These are phyloP conservation scores for Eupristina koningsbergeri DNA, from an alignment of 1,140 invertebrate species.

Conservation along the genomic window DNA sequence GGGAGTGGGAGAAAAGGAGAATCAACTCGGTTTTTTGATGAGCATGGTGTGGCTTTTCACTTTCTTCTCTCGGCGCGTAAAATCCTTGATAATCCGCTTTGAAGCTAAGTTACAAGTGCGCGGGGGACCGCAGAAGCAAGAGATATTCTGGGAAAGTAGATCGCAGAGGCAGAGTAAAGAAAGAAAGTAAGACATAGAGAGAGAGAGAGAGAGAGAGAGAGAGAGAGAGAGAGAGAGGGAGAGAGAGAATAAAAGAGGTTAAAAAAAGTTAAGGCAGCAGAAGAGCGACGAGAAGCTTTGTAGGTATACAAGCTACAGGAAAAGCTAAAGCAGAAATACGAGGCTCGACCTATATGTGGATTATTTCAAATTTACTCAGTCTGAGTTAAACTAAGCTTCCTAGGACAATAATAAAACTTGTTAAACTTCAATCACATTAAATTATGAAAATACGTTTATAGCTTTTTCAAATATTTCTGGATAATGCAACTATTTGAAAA, in stretches of 20 bases:
- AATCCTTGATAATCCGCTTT: slow-evolving; percentile 50
- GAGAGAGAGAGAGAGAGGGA: neutral
- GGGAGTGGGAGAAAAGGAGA: slow-evolving; percentile 11
- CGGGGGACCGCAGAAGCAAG: slow-evolving; percentile 23
- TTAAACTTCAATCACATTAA: neutral
- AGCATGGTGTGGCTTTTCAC: slow-evolving; percentile 48
- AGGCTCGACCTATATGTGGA: neutral
- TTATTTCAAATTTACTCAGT: slow-evolving; percentile 2
- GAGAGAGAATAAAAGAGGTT: neutral
- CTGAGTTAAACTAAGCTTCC: neutral
- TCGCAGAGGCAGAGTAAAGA: slow-evolving; percentile 33
- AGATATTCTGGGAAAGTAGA: neutral
- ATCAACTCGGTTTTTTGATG: slow-evolving; percentile 42
- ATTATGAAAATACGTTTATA: neutral
- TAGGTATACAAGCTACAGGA: slow-evolving; percentile 8
- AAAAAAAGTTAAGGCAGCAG: slow-evolving; percentile 8
- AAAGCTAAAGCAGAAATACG: neutral
- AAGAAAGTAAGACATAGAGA: neutral
- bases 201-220: neutral
- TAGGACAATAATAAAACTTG: neutral
- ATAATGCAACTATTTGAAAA: neutral
- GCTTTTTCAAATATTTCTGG: neutral
- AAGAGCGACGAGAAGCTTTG: slow-evolving; percentile 40
- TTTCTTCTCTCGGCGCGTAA: slow-evolving; percentile 45
- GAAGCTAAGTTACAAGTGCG: slow-evolving; percentile 24